phyloP scores from a whole-genome alignment of 1,140 invertebrate species.

The Heterodera schachtii region DNA sequence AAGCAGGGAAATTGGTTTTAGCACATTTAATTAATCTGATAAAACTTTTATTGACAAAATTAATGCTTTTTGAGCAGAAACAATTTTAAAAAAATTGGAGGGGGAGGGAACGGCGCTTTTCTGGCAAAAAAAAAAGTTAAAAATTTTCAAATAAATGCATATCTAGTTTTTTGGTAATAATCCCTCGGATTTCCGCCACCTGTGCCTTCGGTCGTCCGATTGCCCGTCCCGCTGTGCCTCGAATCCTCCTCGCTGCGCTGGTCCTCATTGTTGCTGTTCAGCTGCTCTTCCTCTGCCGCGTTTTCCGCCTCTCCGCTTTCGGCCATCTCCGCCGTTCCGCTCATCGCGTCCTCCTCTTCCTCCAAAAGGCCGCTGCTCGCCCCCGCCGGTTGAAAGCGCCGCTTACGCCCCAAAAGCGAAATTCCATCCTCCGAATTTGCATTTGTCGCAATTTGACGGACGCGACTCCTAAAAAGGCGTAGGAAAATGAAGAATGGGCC shows the following conservation, averaged over 20 bases:
- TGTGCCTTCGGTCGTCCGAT: not conserved
- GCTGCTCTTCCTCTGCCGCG: not conserved
- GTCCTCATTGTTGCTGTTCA: not conserved
- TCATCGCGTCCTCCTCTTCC: constrained; percentile 30
- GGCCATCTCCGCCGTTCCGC: not conserved
- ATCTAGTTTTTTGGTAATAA: too few relatives aligned
- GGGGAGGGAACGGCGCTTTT: too few relatives aligned
- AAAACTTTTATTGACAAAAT: too few relatives aligned
- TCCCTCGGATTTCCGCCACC: not conserved
- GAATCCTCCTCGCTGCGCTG: not conserved
- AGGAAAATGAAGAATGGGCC: not conserved
- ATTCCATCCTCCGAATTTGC: constrained; percentile 22
- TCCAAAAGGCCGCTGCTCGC: constrained; percentile 23
- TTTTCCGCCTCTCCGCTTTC: constrained; percentile 4
- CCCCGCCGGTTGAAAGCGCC: not conserved
- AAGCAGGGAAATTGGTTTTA: too few relatives aligned
- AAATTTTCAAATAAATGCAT: too few relatives aligned
- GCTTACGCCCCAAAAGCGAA: not conserved
- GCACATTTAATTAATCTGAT: too few relatives aligned
- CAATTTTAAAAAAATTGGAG: too few relatives aligned
- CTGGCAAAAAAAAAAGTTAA: too few relatives aligned
- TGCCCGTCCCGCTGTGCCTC: not conserved
- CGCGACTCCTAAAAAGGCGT: constrained; percentile 21
- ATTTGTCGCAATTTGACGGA: constrained; percentile 28
- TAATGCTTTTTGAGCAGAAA: too few relatives aligned